Percentiles rank a stretch among this genome's conserved stretches.
Evolutionary conservation across 2,113 vertebrate genomes (phyloP).

Genomic region (Lepus timidus): DNA sequence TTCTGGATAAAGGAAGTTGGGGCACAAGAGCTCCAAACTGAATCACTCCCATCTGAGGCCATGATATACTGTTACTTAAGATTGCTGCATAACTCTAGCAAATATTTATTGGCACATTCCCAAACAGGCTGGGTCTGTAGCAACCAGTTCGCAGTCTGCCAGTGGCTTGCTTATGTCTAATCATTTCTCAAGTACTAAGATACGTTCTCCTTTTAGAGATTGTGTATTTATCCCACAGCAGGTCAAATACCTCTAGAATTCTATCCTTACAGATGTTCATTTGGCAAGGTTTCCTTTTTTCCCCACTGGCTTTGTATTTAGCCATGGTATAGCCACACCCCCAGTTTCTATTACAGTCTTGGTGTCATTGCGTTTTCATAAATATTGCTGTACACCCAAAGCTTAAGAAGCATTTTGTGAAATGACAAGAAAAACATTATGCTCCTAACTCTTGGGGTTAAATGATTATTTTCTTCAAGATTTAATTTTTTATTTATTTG

Average conservation of each 20-base stretch:
- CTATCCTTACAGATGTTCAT: background rate
- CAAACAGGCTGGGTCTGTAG: background rate
- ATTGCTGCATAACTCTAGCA: background rate
- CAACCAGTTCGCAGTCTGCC: background rate
- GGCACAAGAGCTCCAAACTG: background rate
- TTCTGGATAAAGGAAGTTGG: background rate
- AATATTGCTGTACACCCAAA: background rate
- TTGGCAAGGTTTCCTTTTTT: background rate
- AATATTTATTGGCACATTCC: background rate
- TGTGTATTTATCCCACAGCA: background rate
- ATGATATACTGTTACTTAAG: no score
- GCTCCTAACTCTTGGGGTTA: background rate
- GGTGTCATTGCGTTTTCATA: background rate
- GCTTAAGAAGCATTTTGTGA: constrained; percentile 17
- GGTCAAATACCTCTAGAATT: constrained; percentile 14
- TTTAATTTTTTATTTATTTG: constrained; percentile 14
- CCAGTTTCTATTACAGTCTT: background rate
- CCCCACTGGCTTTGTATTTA: background rate
- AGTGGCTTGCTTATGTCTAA: background rate
- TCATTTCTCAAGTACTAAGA: background rate
- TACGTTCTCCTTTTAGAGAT: constrained; percentile 34
- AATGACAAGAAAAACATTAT: background rate
- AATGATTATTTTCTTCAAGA: constrained; percentile 36
- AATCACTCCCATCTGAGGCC: background rate
- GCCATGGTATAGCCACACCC: background rate